phyloP scores from a whole-genome alignment of 1,140 invertebrate genomes.

The Uloborus diversus region DNA sequence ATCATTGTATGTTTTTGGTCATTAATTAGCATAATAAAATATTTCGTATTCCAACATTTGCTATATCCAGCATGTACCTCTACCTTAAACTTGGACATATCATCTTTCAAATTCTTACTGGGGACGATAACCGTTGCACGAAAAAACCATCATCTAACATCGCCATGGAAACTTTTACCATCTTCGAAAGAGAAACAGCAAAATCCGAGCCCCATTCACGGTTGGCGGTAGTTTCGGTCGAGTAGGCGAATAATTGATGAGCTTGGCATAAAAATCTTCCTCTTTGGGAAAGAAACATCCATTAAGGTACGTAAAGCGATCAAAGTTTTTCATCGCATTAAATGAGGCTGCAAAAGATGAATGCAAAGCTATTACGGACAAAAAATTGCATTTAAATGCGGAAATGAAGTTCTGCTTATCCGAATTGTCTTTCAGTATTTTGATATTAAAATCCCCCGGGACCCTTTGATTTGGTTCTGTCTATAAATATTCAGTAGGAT shows the following conservation, averaged over 20 bases:
- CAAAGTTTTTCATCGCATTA: conserved; percentile 8
- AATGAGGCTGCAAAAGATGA: conserved; percentile 26
- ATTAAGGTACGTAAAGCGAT: conserved; percentile 8
- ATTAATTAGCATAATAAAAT: too few relatives aligned
- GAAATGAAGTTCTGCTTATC: conserved; percentile 13
- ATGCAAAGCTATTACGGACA: conserved; percentile 13
- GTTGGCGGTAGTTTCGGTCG: conserved; percentile 3
- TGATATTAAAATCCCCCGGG: too few relatives aligned
- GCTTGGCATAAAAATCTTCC: conserved; percentile 23
- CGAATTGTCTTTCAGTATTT: conserved; percentile 9
- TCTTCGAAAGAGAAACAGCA: not conserved
- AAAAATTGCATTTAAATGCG: conserved; percentile 24
- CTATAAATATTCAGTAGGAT: too few relatives aligned
- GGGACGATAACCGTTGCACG: not conserved
- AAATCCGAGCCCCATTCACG: not conserved
- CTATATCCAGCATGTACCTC: too few relatives aligned
- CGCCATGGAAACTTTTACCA: too few relatives aligned
- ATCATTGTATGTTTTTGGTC: too few relatives aligned
- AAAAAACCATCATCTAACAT: conserved; percentile 5
- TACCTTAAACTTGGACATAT: too few relatives aligned
- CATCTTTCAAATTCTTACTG: too few relatives aligned
- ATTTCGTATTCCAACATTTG: too few relatives aligned
- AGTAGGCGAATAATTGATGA: conserved; percentile 32
- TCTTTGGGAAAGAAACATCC: conserved; percentile 7
- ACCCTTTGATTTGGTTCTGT: too few relatives aligned